Evolutionary conservation across 1,140 invertebrate species (phyloP), one percentile per base, ranked within the genome.

Genomic region (Leptinotarsa texana): DNA sequence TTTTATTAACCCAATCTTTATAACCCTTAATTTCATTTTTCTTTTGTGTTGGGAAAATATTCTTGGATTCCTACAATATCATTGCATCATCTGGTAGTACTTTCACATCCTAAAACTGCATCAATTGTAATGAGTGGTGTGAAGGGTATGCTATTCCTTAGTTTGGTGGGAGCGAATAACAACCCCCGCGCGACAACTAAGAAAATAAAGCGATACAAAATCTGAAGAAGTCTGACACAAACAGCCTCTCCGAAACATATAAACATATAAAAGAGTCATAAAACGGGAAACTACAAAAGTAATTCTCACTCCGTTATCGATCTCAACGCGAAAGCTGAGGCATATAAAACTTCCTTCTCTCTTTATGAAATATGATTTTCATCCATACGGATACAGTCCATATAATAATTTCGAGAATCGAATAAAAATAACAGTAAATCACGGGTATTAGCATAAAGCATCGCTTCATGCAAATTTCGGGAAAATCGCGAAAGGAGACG

Each of bases 371-470:
- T 84, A 85, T 84, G 84, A 85, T 85, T 84, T 84, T 82, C 81
- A 84, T 84, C 84, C 84, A 85, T 85, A 85, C 84, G 84, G 84
- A 85, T 85, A 85, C 84, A 85, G 84, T 85, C 84, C 84, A 84
- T 85, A 84, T 84, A 85, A 85, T 85, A 85, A 85, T 85, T 85
- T 80, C 83, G 83, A 77, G 84, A 85, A 85, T 85, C 84, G 83
- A 84, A 85, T 85, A 85, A 85, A 85, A 85, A 85, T 85, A 85
- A 85, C 83, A 68, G 83, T 85, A 84, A 84, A 85, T 85, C 83
- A 82, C 24, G 49, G 68, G 73, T 76, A 84, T 85, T 84, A 84
- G 81, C 83, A 84, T 84, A 85, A 84, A 82, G 75, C 78, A 82
- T 75, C 81, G 79, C 79, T 76, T 78, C 84, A 85, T 85, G 84